Percentiles rank a stretch among this genome's conserved stretches.
phyloP scores from a whole-genome alignment of 1,140 invertebrate genomes.

The Hyles euphorbiae region DNA sequence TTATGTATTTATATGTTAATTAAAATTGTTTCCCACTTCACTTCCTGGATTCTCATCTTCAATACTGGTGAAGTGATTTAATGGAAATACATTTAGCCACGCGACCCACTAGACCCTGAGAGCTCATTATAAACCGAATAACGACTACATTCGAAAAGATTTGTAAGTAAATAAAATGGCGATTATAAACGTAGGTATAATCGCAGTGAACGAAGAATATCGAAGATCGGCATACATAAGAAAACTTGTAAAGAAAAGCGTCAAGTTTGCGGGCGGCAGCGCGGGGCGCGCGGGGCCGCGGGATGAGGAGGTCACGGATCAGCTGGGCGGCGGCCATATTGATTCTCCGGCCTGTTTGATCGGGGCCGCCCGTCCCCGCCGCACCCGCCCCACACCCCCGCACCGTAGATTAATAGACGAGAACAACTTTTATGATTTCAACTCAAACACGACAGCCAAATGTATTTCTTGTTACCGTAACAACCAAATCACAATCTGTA shows the following conservation, averaged over 20 bases:
- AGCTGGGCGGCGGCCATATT: slow-evolving; percentile 72
- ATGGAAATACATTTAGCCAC: too few species aligned
- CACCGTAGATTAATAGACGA: slow-evolving; percentile 64
- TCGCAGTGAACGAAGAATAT: slow-evolving; percentile 22
- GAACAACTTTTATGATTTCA: slow-evolving; percentile 74
- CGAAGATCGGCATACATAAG: slow-evolving; percentile 29
- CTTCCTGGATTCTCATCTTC: too few species aligned
- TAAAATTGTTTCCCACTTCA: too few species aligned
- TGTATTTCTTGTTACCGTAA: too few species aligned
- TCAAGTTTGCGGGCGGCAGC: slow-evolving; percentile 47
- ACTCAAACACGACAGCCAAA: slow-evolving; percentile 51
- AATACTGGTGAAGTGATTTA: too few species aligned
- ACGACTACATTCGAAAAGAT: background rate
- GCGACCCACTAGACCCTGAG: too few species aligned
- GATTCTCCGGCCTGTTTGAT: slow-evolving; percentile 72
- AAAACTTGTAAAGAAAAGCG: slow-evolving; percentile 44
- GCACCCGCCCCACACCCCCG: slow-evolving; percentile 26
- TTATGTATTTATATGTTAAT: too few species aligned
- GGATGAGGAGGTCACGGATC: slow-evolving; percentile 69
- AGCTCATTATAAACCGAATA: too few species aligned
- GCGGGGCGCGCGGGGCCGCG: slow-evolving; percentile 31
- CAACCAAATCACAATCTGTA: too few species aligned
- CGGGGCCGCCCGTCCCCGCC: slow-evolving; percentile 50
- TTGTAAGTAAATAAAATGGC: slow-evolving; percentile 13
- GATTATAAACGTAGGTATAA: slow-evolving; percentile 19